A percentile compares a stretch with the other conserved stretches of the same genome.
phyloP scores from a whole-genome alignment of 2,888 invertebrate genomes.

The Apamea anceps region DNA sequence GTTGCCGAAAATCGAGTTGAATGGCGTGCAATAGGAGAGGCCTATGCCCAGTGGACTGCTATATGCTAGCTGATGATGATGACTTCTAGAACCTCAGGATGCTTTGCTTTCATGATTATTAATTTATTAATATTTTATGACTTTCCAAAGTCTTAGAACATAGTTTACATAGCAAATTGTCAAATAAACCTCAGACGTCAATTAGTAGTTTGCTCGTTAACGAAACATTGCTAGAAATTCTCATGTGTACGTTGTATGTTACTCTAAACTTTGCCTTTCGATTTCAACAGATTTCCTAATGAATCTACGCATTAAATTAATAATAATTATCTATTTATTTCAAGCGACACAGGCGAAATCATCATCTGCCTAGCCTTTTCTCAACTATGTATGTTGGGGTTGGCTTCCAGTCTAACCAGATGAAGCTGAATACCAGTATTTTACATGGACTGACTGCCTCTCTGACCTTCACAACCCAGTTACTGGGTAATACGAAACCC shows the following conservation, averaged over 20 bases:
- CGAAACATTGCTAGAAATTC: slow-evolving; percentile 11
- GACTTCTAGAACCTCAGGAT: neutral
- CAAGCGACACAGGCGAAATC: neutral
- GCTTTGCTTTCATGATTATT: neutral
- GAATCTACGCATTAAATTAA: neutral
- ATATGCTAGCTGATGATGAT: too few relatives aligned
- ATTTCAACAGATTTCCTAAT: slow-evolving; percentile 5
- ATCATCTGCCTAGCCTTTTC: too few relatives aligned
- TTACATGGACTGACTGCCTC: too few relatives aligned
- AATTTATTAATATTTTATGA: neutral
- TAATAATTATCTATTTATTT: neutral
- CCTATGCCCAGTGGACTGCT: too few relatives aligned
- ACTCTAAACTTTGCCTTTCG: neutral
- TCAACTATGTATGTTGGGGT: neutral
- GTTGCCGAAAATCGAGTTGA: too few relatives aligned
- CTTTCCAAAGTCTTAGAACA: neutral
- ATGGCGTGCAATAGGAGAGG: too few relatives aligned
- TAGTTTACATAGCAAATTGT: neutral
- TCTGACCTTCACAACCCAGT: too few relatives aligned
- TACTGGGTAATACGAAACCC: too few relatives aligned
- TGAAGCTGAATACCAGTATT: neutral
- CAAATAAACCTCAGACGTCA: slow-evolving; percentile 8
- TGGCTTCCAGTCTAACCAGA: neutral
- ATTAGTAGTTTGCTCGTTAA: slow-evolving; percentile 8
- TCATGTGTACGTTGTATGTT: neutral